These are phyloP conservation scores for Chelon auratus DNA, from an alignment of 2,797 vertebrate species.

Conservation along the genomic window DNA sequence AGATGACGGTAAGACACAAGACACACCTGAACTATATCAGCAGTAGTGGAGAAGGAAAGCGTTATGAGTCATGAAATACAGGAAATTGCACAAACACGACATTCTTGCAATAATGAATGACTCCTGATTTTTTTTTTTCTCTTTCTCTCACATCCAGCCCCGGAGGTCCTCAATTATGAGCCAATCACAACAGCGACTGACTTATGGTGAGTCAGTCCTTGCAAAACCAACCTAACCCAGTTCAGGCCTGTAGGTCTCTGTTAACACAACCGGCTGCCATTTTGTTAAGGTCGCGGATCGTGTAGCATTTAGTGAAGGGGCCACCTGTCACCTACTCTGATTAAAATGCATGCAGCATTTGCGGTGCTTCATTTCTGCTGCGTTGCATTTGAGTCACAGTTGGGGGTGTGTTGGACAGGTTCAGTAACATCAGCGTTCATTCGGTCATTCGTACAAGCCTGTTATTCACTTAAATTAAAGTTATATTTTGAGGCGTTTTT, in stretches of 20 bases:
- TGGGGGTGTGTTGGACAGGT: neutral
- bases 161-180: constrained; percentile 97
- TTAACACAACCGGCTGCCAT: neutral
- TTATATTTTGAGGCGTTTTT: too few relatives aligned
- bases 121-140: neutral
- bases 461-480: neutral
- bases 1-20: too few relatives aligned
- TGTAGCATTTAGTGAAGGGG: neutral
- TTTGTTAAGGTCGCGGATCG: neutral
- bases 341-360: neutral
- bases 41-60: neutral
- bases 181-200: constrained; percentile 96
- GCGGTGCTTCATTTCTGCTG: neutral
- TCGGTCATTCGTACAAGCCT: neutral
- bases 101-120: neutral
- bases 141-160: constrained; percentile 82
- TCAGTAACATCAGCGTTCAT: neutral
- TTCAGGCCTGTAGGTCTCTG: neutral
- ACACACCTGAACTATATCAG: neutral
- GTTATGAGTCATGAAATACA: neutral
- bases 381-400: neutral
- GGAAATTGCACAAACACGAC: neutral
- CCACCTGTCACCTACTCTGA: neutral
- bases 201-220: constrained; percentile 89
- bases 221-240: neutral